Base-by-base conservation (phyloP, 30 jellyfish, hydroid and myxozoan genomes). In the Aurelia aurita complex sp. Pacific region DNA sequence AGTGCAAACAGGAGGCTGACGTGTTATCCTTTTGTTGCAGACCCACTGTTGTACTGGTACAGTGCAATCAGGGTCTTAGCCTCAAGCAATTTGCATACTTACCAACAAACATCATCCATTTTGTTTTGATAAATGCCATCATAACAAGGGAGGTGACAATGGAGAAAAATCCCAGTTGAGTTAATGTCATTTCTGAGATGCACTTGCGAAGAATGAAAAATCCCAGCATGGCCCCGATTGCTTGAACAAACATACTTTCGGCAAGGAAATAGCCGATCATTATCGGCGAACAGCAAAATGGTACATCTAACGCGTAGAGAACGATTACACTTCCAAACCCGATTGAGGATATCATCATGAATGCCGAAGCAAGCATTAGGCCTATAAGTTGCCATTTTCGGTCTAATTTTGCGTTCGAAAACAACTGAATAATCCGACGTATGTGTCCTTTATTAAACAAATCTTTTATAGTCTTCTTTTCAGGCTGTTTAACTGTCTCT, bases 321-420 rank as follows among this genome's bases (percentile, higher is more conserved):
- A 94, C 98, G 23, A 94, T 94, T n/a, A 94, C 97, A 69, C 97
- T 80, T 10, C 97, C 98, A 80, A 94, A 94, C 1, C 98, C 98
- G 7, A 94, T 94, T 15, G 96, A 85, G 7, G 98, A 88, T 55
- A 94, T 50, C 98, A 94, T 94, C 98, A 94, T 88, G 46, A 94
- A 85, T 18, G 98, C 97, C 8, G 98, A 94, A 46, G 98, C 91
- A 33, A 94, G 57, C 80, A 86, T 70, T 50, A 94, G 87, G 63
- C 96, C 98, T 32, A 73, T 11, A 3, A 94, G 87, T 75, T 90
- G 98, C 96, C 91, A 79, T 76, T 65, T 55, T 36, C 78, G 42
- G 61, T 67, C 74, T 29, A 57, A 23, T 8, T 61, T 70, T 23
- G 98, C 89, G 29, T 88, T 85, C 40, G 80, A 38, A 60, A 94